Evolutionary conservation across 2,113 vertebrate genomes (phyloP), one percentile per base, ranked within the genome.

Genomic region (Cynocephalus volans): DNA sequence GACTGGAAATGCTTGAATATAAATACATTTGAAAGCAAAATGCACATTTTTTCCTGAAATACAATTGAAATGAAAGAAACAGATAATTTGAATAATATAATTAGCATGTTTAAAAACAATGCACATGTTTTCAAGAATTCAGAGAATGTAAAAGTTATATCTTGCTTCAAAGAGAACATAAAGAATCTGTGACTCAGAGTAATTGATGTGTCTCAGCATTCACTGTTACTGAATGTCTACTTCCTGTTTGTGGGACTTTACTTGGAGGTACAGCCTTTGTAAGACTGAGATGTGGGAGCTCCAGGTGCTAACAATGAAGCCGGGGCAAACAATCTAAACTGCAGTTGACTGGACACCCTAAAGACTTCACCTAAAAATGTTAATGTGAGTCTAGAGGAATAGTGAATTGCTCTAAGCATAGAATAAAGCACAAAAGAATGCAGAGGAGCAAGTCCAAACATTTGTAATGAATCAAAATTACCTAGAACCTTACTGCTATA

Each of bases 81-180:
- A 79, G 45, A 33, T 79, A 82, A 73, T 87, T 93, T 93, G 15
- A 88, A 58, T 70, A 58, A 56, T 33, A 48, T 45, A 95, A 72
- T 89, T 77, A 81, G 54, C 24, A 85, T 88, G 4, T 86, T 88
- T 83, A 45, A 80, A 85, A 95, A 90, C 24, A 86, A 64, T 31
- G 21, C 23, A 93, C 48, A 9, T 75, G 73, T 89, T 90, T 81
- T 80, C 4, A 80, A 58, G 36, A 85, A 88, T 87, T 95, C 48
- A 76, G 45, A 80, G 45, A 62, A 70, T 70, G 5, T 73, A 80
- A 92, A 77, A 92, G 26, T 75, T 79, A 31, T 12, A 2, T 65
- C 24, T 89, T 62, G 28, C 52, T 93, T 87, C n/a, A 70, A 84
- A 93, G 11, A 85, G 48, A 26, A 87, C 12, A 70, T 3, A 26